These are phyloP conservation scores for Puffinus mauretanicus DNA, from an alignment of 2,113 vertebrate species.

Conservation along the genomic window DNA sequence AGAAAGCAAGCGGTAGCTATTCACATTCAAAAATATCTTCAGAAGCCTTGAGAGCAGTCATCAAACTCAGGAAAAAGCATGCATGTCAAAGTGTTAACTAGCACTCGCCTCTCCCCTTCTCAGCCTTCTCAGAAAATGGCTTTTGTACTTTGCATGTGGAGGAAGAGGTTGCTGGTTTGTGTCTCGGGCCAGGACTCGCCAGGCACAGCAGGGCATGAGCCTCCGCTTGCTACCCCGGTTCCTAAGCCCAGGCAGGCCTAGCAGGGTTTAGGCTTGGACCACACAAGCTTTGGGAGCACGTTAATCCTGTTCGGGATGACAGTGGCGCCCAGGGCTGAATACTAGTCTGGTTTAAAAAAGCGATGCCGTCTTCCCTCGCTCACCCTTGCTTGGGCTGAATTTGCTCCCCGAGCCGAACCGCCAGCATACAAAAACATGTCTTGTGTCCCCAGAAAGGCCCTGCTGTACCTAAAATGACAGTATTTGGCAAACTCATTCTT, in stretches of 20 bases:
- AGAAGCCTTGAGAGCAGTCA: neutral
- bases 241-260: neutral
- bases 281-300: neutral
- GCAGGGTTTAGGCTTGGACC: neutral
- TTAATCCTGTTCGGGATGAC: neutral
- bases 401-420: accelerated
- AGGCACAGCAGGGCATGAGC: neutral
- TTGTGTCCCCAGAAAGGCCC: neutral
- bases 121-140: neutral
- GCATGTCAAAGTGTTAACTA: neutral
- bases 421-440: accelerated
- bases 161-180: neutral
- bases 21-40: neutral
- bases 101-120: neutral
- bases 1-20: neutral
- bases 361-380: accelerated
- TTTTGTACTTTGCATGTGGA: neutral
- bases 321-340: neutral
- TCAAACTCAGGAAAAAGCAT: neutral
- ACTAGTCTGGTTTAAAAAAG: neutral
- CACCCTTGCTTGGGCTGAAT: neutral
- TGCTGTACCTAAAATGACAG: neutral
- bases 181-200: accelerated
- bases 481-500: neutral
- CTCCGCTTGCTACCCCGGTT: neutral